Evolutionary conservation across 2,113 vertebrate species (phyloP).

Genomic region (Tupaia chinensis): DNA sequence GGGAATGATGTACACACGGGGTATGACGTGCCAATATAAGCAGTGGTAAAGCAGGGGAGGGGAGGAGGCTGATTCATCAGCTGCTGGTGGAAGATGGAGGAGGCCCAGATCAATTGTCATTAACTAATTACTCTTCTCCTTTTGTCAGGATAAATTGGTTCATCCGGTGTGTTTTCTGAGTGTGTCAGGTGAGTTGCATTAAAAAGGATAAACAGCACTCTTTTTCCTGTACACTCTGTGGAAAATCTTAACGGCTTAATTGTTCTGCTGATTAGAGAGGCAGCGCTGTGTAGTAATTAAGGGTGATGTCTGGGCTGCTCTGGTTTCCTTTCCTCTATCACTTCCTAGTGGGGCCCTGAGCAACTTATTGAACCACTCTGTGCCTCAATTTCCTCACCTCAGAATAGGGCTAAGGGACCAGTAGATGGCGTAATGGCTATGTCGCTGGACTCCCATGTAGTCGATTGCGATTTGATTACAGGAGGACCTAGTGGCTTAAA

Average conservation of each 20-base stretch:
- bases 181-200: conserved; percentile 72
- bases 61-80: neutral
- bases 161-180: conserved; percentile 67
- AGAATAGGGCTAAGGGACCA: no score
- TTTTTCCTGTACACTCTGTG: conserved; percentile 31
- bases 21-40: neutral
- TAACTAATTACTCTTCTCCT: conserved; percentile 76
- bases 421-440: no score
- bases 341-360: neutral
- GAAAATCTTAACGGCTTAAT: conserved; percentile 76
- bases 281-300: conserved; percentile 59
- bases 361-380: neutral
- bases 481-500: no score
- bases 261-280: conserved; percentile 67
- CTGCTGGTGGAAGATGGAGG: neutral
- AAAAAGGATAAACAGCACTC: conserved; percentile 75
- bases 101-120: conserved; percentile 68
- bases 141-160: conserved; percentile 76
- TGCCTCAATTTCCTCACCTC: neutral
- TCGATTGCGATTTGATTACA: no score
- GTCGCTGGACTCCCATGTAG: no score
- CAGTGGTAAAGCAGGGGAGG: neutral
- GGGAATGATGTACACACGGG: neutral
- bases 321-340: neutral
- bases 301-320: conserved; percentile 2